Evolutionary conservation across 2,888 invertebrate genomes (phyloP).

Genomic region (Buathra laborator): DNA sequence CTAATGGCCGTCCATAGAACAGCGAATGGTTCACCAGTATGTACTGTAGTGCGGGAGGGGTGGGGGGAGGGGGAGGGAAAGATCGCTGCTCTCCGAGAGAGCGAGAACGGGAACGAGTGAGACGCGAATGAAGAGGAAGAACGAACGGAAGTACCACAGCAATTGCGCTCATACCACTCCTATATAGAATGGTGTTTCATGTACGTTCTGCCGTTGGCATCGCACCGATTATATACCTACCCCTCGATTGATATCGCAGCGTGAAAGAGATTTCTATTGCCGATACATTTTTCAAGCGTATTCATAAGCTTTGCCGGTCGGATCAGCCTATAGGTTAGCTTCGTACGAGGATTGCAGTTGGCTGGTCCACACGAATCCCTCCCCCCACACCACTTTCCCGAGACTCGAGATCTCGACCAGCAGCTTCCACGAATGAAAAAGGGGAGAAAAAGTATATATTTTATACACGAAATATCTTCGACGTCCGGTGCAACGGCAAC

Average conservation of each 20-base stretch:
- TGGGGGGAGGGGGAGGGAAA: constrained; percentile 19
- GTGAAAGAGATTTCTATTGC: constrained; percentile 79
- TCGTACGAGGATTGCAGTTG: not conserved
- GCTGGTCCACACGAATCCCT: not conserved
- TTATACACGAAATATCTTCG: constrained; percentile 36
- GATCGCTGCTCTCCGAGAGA: not conserved
- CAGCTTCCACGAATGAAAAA: constrained; percentile 17
- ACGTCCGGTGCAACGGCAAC: constrained; percentile 20
- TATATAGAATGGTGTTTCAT: constrained; percentile 6
- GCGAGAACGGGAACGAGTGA: not conserved
- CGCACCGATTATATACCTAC: constrained; percentile 73
- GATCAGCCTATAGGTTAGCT: constrained; percentile 22
- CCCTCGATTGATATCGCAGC: constrained; percentile 75
- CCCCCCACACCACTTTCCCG: not conserved
- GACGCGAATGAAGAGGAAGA: not conserved
- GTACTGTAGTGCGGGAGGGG: constrained; percentile 42
- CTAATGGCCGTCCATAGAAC: constrained; percentile 79
- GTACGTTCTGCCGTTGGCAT: constrained; percentile 72
- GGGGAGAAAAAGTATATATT: constrained; percentile 12
- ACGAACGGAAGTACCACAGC: constrained; percentile 61
- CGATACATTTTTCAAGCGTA: constrained; percentile 78
- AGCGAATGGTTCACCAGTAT: constrained; percentile 72
- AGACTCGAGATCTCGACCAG: constrained; percentile 9
- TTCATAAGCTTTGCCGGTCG: constrained; percentile 67
- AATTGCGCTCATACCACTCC: constrained; percentile 63